Evolutionary conservation across 2,888 invertebrate genomes (phyloP).

Genomic region (Protonemura montana): DNA sequence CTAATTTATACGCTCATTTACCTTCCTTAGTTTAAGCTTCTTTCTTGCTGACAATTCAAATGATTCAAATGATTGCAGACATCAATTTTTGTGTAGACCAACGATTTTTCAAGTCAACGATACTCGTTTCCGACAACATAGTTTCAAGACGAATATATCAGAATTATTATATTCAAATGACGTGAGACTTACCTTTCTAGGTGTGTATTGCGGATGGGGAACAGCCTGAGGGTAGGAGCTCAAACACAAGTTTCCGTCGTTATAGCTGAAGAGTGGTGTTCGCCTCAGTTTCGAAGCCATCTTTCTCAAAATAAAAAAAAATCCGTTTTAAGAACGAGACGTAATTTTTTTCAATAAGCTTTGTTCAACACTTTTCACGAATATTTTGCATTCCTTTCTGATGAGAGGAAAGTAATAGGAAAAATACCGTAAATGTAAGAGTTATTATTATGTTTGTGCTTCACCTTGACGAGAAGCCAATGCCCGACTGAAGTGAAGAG

Average conservation of each 20-base stretch:
- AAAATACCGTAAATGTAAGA: too few species aligned
- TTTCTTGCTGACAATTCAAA: too few species aligned
- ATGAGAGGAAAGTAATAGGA: background rate
- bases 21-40: too few species aligned
- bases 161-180: too few species aligned
- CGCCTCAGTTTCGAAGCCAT: slow-evolving; percentile 62
- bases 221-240: slow-evolving; percentile 50
- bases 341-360: background rate
- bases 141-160: too few species aligned
- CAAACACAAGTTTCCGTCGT: slow-evolving; percentile 55
- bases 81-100: too few species aligned
- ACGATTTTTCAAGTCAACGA: too few species aligned
- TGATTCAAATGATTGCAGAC: too few species aligned
- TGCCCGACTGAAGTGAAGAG: slow-evolving; percentile 15
- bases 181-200: slow-evolving; percentile 52
- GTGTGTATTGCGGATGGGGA: slow-evolving; percentile 40
- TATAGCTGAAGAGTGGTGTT: slow-evolving; percentile 57
- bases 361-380: background rate
- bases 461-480: slow-evolving; percentile 7
- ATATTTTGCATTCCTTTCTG: background rate
- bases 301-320: slow-evolving; percentile 36
- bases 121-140: too few species aligned
- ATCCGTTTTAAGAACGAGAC: background rate
- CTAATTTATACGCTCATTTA: too few species aligned
- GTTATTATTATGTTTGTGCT: background rate